phyloP scores from a whole-genome alignment of 2,888 invertebrate species.

The Drosophila atroscutellata region DNA sequence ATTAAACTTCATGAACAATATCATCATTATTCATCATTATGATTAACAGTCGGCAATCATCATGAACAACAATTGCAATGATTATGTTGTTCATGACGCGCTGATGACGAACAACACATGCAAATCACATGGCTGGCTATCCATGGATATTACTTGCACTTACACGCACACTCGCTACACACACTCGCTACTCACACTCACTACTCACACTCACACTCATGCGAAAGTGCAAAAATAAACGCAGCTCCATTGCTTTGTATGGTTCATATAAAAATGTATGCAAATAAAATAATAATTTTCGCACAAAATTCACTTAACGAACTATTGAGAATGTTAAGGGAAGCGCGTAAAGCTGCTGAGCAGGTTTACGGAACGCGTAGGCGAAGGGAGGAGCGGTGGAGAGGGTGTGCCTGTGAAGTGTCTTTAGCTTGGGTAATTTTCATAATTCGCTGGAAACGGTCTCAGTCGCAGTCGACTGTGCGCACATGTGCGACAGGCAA shows the following conservation, averaged over 20 bases:
- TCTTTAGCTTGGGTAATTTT: conserved; percentile 76
- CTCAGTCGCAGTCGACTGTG: conserved; percentile 27
- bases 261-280: conserved; percentile 73
- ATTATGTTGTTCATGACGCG: conserved; percentile 62
- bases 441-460: conserved; percentile 79
- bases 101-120: conserved; percentile 74
- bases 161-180: background rate
- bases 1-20: conserved; percentile 72
- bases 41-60: conserved; percentile 17
- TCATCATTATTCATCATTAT: conserved; percentile 39
- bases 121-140: conserved; percentile 72
- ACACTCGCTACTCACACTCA: background rate
- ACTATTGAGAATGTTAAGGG: conserved; percentile 18
- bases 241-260: conserved; percentile 51
- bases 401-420: conserved; percentile 1
- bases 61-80: conserved; percentile 27
- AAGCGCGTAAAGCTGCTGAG: background rate
- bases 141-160: conserved; percentile 45
- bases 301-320: conserved; percentile 64
- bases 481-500: conserved; percentile 65
- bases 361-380: background rate
- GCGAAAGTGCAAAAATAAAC: conserved; percentile 43
- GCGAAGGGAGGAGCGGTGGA: background rate
- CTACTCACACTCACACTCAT: conserved; percentile 1
- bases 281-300: conserved; percentile 76